These are phyloP conservation scores for Parotia lawesii DNA, from an alignment of 2,113 vertebrate species.

Conservation along the genomic window DNA sequence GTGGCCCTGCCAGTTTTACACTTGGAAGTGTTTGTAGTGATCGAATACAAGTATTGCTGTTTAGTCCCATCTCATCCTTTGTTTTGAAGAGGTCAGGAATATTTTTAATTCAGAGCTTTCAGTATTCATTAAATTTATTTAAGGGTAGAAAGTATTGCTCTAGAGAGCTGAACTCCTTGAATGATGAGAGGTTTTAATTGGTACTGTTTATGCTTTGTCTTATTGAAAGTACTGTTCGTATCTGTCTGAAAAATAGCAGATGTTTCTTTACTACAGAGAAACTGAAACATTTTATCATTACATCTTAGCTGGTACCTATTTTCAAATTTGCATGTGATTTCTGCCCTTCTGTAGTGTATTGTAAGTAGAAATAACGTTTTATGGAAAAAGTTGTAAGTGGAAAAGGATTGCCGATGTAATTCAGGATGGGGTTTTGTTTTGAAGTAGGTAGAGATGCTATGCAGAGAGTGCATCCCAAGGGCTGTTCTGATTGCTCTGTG, in stretches of 20 bases:
- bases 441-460: neutral
- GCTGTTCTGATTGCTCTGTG: neutral
- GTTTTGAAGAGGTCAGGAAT: neutral
- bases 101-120: neutral
- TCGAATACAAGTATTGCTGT: neutral
- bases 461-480: neutral
- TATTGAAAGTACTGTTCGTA: neutral
- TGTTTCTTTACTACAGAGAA: neutral
- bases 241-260: neutral
- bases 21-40: neutral
- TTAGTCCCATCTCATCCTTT: neutral
- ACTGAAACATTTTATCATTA: neutral
- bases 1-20: neutral
- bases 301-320: neutral
- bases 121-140: neutral
- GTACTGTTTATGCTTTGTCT: neutral
- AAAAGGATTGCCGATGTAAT: neutral
- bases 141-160: neutral
- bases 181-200: neutral
- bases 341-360: neutral
- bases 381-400: neutral
- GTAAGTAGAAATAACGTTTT: neutral
- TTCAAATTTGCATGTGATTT: neutral
- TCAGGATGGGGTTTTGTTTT: neutral
- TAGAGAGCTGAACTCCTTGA: neutral